Base-by-base conservation (phyloP, 2,888 invertebrate species). In the Pandemis corylana region DNA sequence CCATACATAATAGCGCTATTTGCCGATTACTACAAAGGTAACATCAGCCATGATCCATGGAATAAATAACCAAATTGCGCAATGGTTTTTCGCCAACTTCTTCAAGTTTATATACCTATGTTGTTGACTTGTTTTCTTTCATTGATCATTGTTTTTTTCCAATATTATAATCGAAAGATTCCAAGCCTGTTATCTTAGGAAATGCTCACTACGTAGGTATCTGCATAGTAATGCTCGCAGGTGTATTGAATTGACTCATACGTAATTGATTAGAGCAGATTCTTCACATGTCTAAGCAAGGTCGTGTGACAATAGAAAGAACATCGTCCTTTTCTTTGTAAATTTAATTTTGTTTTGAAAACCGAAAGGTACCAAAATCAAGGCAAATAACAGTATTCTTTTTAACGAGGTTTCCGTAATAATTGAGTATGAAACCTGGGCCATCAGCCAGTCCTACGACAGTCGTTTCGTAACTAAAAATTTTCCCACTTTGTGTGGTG, bases 1-100 rank as follows among this genome's bases (percentile, higher is more conserved):
- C 82, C 79, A 83, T 78, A 78, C 80, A 79, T 75, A 71, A 78
- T 76, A 79, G 71, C 49, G 59, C 28, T 28, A 28, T 59, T 59
- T 28, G 59, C 1, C 12, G 12, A 28, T 28, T 36, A 59, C 20
- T 59, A 59, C 59, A 59, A 59, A 72, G 62, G 66, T 36, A 71
- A 72, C 65, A 69, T 41, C 66, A 51, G 56, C 46, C 56, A 46
- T 64, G 41, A 56, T 66, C 15, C 67, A 73, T 20, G 59, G 61
- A 76, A 76, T 62, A 20, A 75, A 36, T 20, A 20, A 20, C 20
- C 61, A 77, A 76, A 76, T 77, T 76, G 71, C 75, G 78, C 65
- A 77, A 77, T 72, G 71, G 67, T 70, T 80, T 71, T 75, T 41
- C 20, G 15, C 53, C 59, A 15, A 20, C 15, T 15, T 56, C 53